phyloP scores from a whole-genome alignment of 2,797 vertebrate species.

The Mormyrops boulengeri region DNA sequence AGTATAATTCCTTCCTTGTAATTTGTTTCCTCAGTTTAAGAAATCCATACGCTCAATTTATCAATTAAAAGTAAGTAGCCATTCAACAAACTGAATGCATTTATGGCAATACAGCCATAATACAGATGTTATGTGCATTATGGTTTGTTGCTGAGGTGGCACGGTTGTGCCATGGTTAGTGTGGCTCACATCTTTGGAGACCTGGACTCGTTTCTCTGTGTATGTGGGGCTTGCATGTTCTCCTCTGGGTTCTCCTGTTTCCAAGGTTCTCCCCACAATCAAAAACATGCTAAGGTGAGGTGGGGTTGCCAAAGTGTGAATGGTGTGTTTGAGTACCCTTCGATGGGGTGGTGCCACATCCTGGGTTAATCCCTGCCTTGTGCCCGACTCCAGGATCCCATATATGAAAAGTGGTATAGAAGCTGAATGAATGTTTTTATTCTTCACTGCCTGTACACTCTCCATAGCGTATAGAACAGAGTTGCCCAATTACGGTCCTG shows the following conservation, averaged over 20 bases:
- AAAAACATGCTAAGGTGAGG: neutral
- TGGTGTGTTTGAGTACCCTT: neutral
- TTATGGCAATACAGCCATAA: neutral
- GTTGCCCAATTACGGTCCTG: neutral
- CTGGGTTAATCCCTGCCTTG: neutral
- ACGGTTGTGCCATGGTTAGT: neutral
- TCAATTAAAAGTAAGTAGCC: neutral
- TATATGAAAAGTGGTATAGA: neutral
- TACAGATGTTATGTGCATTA: neutral
- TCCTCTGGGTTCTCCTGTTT: neutral
- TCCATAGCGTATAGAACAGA: neutral
- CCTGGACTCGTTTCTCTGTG: neutral
- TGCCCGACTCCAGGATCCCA: neutral
- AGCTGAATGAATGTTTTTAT: neutral
- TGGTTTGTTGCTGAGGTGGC: neutral
- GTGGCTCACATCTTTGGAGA: neutral
- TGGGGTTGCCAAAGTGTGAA: neutral
- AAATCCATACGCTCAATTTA: neutral
- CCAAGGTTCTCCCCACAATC: neutral
- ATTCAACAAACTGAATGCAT: neutral
- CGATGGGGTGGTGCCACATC: neutral
- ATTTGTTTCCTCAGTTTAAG: neutral
- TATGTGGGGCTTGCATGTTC: neutral
- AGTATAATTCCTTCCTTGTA: neutral
- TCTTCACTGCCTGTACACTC: neutral